Percentiles rank a stretch among this genome's conserved stretches.
These are phyloP conservation scores for Eudasyphora cyanicolor DNA, from an alignment of 2,888 invertebrate species.

Conservation along the genomic window DNA sequence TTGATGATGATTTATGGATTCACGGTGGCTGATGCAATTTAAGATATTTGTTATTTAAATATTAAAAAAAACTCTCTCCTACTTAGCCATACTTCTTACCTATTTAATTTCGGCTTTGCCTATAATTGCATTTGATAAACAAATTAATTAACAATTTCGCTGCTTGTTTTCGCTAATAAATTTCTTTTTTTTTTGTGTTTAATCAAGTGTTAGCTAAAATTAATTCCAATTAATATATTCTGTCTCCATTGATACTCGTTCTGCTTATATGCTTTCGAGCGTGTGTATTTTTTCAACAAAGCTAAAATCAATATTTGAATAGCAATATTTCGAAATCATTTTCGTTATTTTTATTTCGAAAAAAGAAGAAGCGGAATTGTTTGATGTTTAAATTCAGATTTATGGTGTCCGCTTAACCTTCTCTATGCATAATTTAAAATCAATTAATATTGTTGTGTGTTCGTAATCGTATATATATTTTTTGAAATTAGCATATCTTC, in stretches of 20 bases:
- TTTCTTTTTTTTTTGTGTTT: neutral
- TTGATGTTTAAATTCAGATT: slow-evolving; percentile 3
- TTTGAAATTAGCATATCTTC: neutral
- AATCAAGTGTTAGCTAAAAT: slow-evolving; percentile 1
- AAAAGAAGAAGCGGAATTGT: neutral
- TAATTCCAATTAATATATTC: slow-evolving; percentile 1
- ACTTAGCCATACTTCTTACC: too few relatives aligned
- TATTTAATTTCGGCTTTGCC: neutral
- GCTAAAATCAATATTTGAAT: neutral
- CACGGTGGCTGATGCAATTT: neutral
- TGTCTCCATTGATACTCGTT: neutral
- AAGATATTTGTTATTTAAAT: too few relatives aligned
- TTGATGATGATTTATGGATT: neutral
- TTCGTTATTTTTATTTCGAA: neutral
- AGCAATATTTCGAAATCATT: neutral
- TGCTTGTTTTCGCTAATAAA: slow-evolving; percentile 12
- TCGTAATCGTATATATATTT: neutral
- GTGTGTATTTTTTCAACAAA: neutral
- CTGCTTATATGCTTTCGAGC: neutral
- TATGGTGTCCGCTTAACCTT: neutral
- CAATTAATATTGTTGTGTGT: neutral
- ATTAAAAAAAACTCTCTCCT: too few relatives aligned
- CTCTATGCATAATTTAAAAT: neutral
- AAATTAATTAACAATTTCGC: slow-evolving; percentile 13
- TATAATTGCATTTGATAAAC: neutral